These are phyloP conservation scores for Teleiodes luculella DNA, from an alignment of 2,888 invertebrate species.

Conservation along the genomic window DNA sequence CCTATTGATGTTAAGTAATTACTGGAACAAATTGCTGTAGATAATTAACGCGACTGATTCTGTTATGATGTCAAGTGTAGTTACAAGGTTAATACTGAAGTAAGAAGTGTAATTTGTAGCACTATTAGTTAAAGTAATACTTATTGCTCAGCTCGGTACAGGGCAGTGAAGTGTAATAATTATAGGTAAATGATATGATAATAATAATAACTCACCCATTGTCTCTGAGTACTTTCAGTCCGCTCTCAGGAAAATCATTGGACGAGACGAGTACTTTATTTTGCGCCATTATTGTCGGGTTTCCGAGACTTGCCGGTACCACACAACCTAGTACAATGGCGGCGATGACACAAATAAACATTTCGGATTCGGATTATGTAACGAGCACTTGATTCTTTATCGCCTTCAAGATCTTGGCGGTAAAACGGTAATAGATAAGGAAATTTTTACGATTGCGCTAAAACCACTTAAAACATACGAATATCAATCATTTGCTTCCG, in stretches of 20 bases:
- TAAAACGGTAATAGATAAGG: not conserved
- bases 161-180: no score
- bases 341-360: slow-evolving; percentile 28
- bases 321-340: slow-evolving; percentile 14
- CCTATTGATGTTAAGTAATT: no score
- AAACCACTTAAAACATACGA: no score
- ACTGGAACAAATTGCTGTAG: no score
- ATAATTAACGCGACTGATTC: no score
- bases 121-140: no score
- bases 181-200: no score
- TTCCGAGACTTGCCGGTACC: slow-evolving; percentile 26
- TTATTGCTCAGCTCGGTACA: no score
- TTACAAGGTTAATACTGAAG: no score
- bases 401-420: not conserved
- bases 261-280: slow-evolving; percentile 85
- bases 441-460: not conserved
- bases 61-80: no score
- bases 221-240: slow-evolving; percentile 80
- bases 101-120: no score
- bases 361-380: slow-evolving; percentile 20
- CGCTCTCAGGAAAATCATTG: slow-evolving; percentile 81
- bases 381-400: not conserved
- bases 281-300: slow-evolving; percentile 50
- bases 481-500: not conserved
- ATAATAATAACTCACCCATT: slow-evolving; percentile 75